Conservation (phyloP, 2,888 invertebrate species). For the Drosophila peninsularis region DNA sequence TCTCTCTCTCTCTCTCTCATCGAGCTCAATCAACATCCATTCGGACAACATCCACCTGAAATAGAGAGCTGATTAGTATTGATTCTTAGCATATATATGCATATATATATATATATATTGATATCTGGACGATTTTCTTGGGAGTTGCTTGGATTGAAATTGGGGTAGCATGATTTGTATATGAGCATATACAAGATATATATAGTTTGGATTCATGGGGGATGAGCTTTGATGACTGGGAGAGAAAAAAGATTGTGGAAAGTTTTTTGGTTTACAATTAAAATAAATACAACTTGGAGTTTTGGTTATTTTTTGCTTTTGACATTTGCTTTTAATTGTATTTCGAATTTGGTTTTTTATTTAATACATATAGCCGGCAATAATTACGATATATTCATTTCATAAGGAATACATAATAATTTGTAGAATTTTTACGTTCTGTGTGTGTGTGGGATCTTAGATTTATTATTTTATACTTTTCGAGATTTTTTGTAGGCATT, state of each 20-base stretch:
- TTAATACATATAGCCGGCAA: constrained; percentile 78
- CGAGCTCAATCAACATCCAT: constrained; percentile 51
- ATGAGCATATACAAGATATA: constrained; percentile 21
- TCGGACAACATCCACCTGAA: constrained; percentile 81
- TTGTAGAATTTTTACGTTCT: constrained; percentile 41
- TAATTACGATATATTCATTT: constrained; percentile 66
- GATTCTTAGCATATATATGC: constrained; percentile 48
- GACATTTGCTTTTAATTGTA: constrained; percentile 78
- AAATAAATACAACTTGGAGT: constrained; percentile 74
- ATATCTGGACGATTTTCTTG: neutral
- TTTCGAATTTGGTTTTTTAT: constrained; percentile 66
- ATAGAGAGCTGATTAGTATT: constrained; percentile 83
- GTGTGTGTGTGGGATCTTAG: constrained; percentile 30
- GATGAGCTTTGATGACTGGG: constrained; percentile 22
- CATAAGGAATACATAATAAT: constrained; percentile 68
- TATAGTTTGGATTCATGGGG: constrained; percentile 9
- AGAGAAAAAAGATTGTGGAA: constrained; percentile 17
- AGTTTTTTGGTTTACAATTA: constrained; percentile 19
- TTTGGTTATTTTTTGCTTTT: constrained; percentile 60
- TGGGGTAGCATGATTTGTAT: constrained; percentile 11
- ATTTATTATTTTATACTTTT: constrained; percentile 25
- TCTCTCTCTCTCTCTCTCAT: constrained; percentile 36
- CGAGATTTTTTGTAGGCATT: constrained; percentile 38
- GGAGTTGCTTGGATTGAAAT: constrained; percentile 3
- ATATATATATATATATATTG: neutral